Conservation (phyloP, 1,140 invertebrate species). For the Danaus plexippus region DNA sequence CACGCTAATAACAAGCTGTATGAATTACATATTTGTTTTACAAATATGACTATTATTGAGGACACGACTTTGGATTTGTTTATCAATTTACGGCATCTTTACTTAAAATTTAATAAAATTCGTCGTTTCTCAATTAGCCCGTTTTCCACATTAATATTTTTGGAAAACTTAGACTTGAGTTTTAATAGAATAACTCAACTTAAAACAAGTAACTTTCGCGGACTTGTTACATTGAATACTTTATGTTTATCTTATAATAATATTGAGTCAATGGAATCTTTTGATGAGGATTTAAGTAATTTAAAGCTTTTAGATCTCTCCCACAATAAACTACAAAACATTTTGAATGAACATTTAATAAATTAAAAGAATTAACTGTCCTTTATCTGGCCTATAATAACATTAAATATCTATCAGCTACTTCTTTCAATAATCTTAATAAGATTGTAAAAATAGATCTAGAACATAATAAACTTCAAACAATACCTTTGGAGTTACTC, state of each 20-base stretch:
- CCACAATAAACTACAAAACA: conserved; percentile 79
- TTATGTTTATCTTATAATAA: conserved; percentile 86
- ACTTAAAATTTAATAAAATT: conserved; percentile 60
- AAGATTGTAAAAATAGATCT: conserved; percentile 69
- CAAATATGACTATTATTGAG: conserved; percentile 56
- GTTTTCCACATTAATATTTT: conserved; percentile 48
- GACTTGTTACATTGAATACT: conserved; percentile 81
- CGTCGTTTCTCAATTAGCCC: conserved; percentile 57
- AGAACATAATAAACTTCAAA: conserved; percentile 70
- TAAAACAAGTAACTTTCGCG: conserved; percentile 80
- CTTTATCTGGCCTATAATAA: conserved; percentile 74
- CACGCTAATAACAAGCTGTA: conserved; percentile 50
- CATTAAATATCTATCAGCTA: conserved; percentile 69
- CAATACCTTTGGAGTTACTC: conserved; percentile 61
- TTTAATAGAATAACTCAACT: conserved; percentile 82
- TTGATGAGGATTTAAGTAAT: conserved; percentile 71
- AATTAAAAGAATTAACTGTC: conserved; percentile 66
- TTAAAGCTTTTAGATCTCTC: conserved; percentile 87
- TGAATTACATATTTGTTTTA: conserved; percentile 56
- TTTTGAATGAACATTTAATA: conserved; percentile 70
- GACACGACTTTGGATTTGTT: conserved; percentile 55
- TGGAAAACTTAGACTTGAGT: conserved; percentile 72
- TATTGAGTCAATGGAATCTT: conserved; percentile 83
- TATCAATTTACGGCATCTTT: conserved; percentile 55
- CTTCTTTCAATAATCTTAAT: conserved; percentile 63